Conservation (phyloP, 2,888 invertebrate species). For the Dynastes grantii region DNA sequence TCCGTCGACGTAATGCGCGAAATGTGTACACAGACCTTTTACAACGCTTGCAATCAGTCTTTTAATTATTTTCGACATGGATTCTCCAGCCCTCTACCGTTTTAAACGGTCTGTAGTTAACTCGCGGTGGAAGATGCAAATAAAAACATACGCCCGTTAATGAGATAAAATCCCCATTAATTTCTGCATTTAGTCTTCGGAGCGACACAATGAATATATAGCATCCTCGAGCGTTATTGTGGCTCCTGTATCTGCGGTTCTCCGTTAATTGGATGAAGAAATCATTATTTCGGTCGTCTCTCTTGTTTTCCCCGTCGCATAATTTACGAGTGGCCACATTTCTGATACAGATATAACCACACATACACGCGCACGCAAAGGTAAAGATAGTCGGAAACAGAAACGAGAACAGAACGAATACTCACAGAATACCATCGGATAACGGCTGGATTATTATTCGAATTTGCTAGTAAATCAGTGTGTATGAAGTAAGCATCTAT, state of each 20-base stretch:
- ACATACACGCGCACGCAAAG: conserved; percentile 7
- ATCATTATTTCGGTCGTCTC: conserved; percentile 63
- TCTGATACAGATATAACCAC: conserved; percentile 48
- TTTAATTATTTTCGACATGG: conserved; percentile 46
- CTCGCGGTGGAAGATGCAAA: conserved; percentile 39
- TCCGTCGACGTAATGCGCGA: conserved; percentile 8
- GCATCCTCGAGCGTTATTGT: conserved; percentile 64
- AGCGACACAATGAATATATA: conserved; percentile 65
- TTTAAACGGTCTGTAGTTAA: conserved; percentile 45
- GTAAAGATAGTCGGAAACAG: conserved; percentile 8
- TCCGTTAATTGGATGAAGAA: conserved; percentile 66
- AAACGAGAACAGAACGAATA: conserved; percentile 14
- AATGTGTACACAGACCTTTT: conserved; percentile 16
- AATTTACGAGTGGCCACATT: conserved; percentile 50
- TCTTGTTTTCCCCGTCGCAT: conserved; percentile 48
- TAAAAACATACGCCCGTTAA: conserved; percentile 59
- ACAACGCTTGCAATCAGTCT: conserved; percentile 37
- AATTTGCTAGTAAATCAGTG: conserved; percentile 35
- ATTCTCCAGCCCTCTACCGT: conserved; percentile 33
- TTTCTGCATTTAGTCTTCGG: conserved; percentile 65
- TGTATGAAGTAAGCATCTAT: neutral
- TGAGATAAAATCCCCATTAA: conserved; percentile 67
- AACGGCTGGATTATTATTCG: neutral
- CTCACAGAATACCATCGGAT: neutral
- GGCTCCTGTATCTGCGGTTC: conserved; percentile 62